A percentile compares a stretch with the other conserved stretches of the same genome.
These are phyloP conservation scores for Telmatherina bonti DNA, from an alignment of 2,797 vertebrate genomes.

Conservation along the genomic window DNA sequence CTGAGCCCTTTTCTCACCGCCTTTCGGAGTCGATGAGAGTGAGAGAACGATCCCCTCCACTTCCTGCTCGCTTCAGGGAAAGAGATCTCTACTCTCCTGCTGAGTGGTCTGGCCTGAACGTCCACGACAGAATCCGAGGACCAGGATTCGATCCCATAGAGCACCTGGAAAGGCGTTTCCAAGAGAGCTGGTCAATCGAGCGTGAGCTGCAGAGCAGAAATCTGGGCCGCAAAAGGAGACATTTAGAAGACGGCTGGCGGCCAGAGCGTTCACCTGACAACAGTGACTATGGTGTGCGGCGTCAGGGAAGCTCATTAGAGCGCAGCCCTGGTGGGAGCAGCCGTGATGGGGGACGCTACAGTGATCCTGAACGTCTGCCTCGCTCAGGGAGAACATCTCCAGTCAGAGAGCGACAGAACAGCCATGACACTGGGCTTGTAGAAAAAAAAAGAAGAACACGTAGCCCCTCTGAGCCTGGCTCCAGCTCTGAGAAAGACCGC, in stretches of 20 bases:
- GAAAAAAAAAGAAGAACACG: slow-evolving; percentile 78
- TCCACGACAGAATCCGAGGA: slow-evolving; percentile 89
- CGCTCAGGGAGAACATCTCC: slow-evolving; percentile 89
- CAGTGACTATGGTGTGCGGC: slow-evolving; percentile 83
- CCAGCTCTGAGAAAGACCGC: slow-evolving; percentile 61
- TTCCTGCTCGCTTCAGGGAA: slow-evolving; percentile 90
- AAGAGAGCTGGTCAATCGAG: slow-evolving; percentile 92
- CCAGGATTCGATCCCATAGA: slow-evolving; percentile 89
- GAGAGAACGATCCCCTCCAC: slow-evolving; percentile 90
- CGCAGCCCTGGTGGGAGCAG: slow-evolving; percentile 88
- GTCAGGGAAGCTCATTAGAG: slow-evolving; percentile 85
- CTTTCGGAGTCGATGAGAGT: slow-evolving; percentile 88
- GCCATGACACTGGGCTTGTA: slow-evolving; percentile 81
- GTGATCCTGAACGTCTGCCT: slow-evolving; percentile 88
- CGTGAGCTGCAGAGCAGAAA: slow-evolving; percentile 89
- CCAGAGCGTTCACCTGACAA: slow-evolving; percentile 90
- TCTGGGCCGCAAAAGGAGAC: slow-evolving; percentile 87
- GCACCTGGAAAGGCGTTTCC: slow-evolving; percentile 84
- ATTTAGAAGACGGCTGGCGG: slow-evolving; percentile 87
- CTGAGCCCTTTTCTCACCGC: slow-evolving; percentile 89
- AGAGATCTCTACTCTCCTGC: slow-evolving; percentile 88
- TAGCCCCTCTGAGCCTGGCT: slow-evolving; percentile 48
- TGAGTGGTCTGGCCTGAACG: slow-evolving; percentile 89
- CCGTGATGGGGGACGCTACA: slow-evolving; percentile 86
- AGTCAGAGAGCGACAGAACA: slow-evolving; percentile 82